A percentile compares a stretch with the other conserved stretches of the same genome.
These are phyloP conservation scores for Ectemnius lituratus DNA, from an alignment of 2,888 invertebrate genomes.

Conservation along the genomic window DNA sequence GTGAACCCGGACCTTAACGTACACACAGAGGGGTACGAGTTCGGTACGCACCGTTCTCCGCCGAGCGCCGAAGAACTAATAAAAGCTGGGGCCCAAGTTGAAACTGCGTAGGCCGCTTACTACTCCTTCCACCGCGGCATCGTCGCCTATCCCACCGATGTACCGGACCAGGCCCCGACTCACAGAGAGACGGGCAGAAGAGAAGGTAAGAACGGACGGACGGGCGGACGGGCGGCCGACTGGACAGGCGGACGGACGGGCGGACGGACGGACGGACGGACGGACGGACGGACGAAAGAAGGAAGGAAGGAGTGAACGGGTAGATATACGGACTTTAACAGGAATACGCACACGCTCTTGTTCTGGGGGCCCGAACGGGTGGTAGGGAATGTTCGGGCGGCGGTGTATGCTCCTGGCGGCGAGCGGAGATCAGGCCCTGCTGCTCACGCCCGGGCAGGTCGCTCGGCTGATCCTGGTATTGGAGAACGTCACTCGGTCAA, in stretches of 20 bases:
- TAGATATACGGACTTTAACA: constrained; percentile 52
- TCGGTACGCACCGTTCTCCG: constrained; percentile 73
- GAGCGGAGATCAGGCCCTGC: neutral
- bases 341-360: constrained; percentile 52
- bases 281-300: constrained; percentile 27
- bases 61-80: constrained; percentile 76
- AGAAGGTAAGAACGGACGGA: constrained; percentile 47
- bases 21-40: constrained; percentile 37
- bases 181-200: constrained; percentile 46
- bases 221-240: constrained; percentile 40
- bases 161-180: constrained; percentile 59
- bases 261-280: constrained; percentile 23
- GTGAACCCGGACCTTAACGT: constrained; percentile 35
- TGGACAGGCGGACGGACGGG: constrained; percentile 36
- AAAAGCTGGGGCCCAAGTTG: constrained; percentile 73
- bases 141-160: constrained; percentile 66
- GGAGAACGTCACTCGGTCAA: constrained; percentile 75
- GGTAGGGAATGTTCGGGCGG: neutral
- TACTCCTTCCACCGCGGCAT: constrained; percentile 71
- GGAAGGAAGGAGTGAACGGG: constrained; percentile 12
- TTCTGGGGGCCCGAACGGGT: constrained; percentile 13
- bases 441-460: neutral
- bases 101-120: constrained; percentile 76
- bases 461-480: constrained; percentile 30
- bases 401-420: too few species aligned